phyloP scores from a whole-genome alignment of 2,888 invertebrate species.

The Eremobia ochroleuca region DNA sequence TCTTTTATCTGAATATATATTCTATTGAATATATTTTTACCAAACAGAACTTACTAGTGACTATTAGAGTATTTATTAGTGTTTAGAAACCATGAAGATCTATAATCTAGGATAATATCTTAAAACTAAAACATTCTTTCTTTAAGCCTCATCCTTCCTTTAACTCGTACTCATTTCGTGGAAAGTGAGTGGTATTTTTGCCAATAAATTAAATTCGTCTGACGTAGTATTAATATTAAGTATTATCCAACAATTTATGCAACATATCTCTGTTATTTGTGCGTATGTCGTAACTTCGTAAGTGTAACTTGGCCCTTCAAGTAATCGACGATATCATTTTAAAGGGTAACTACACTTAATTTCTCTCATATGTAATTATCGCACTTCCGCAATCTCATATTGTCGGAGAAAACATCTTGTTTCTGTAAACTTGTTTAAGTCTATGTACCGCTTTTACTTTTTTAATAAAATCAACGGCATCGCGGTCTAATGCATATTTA shows the following conservation, averaged over 20 bases:
- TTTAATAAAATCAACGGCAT: constrained; percentile 33
- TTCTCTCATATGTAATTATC: constrained; percentile 37
- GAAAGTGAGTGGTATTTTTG: constrained; percentile 31
- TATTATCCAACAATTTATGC: constrained; percentile 62
- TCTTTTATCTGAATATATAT: neutral
- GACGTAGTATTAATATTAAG: constrained; percentile 37
- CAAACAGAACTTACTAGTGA: neutral
- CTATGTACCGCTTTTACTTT: constrained; percentile 48
- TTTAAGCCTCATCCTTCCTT: neutral
- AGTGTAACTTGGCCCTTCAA: constrained; percentile 52
- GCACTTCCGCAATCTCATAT: constrained; percentile 9
- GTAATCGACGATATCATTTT: constrained; percentile 13
- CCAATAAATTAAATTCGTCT: constrained; percentile 42
- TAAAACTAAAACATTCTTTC: constrained; percentile 9
- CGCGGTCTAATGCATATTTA: constrained; percentile 49
- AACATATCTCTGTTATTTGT: constrained; percentile 39
- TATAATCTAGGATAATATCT: neutral
- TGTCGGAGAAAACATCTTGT: constrained; percentile 29
- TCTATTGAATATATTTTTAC: neutral
- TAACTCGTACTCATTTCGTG: constrained; percentile 11
- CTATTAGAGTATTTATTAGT: too few relatives aligned
- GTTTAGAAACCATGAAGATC: neutral
- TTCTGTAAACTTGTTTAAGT: constrained; percentile 8
- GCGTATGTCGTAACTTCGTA: constrained; percentile 42
- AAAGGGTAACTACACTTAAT: constrained; percentile 5